phyloP scores from a whole-genome alignment of 2,113 vertebrate genomes.

The Peromyscus polionotus region DNA sequence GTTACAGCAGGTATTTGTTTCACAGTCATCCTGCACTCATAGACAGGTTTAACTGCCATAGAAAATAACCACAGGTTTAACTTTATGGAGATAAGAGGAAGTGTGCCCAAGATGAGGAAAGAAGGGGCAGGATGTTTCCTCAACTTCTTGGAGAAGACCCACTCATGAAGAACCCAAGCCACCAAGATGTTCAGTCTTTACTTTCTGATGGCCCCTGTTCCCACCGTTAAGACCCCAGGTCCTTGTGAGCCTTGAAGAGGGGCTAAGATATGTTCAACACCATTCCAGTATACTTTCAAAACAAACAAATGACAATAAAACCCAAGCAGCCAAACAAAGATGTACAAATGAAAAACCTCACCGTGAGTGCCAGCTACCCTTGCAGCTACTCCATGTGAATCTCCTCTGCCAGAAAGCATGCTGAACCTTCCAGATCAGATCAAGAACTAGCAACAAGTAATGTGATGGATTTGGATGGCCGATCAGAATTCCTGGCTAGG shows the following conservation, averaged over 20 bases:
- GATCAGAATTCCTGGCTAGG: not conserved
- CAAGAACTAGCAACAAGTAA: not conserved
- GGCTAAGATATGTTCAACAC: not conserved
- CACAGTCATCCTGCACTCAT: not conserved
- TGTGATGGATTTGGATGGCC: not conserved
- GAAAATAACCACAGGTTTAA: slow-evolving; percentile 47
- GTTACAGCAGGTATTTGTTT: slow-evolving; percentile 14
- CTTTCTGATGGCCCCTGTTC: not conserved
- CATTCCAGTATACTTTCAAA: not conserved
- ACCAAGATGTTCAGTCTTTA: not conserved
- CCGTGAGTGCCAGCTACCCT: not conserved
- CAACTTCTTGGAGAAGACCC: slow-evolving; percentile 9
- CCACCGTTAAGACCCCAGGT: not conserved
- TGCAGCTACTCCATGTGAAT: not conserved
- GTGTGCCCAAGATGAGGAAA: not conserved
- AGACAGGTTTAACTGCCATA: slow-evolving; percentile 31
- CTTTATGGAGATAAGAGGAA: slow-evolving; percentile 46
- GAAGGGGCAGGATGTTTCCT: not conserved
- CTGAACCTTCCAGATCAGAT: not conserved
- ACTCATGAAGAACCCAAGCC: not conserved
- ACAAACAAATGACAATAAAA: not conserved
- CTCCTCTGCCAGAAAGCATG: not conserved
- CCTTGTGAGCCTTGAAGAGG: not conserved
- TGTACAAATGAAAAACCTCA: not conserved
- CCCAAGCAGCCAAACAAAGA: not conserved